Evolutionary conservation across 64 coral and sea anemone genomes (phyloP).

Genomic region (Dendronephthya gigantea): DNA sequence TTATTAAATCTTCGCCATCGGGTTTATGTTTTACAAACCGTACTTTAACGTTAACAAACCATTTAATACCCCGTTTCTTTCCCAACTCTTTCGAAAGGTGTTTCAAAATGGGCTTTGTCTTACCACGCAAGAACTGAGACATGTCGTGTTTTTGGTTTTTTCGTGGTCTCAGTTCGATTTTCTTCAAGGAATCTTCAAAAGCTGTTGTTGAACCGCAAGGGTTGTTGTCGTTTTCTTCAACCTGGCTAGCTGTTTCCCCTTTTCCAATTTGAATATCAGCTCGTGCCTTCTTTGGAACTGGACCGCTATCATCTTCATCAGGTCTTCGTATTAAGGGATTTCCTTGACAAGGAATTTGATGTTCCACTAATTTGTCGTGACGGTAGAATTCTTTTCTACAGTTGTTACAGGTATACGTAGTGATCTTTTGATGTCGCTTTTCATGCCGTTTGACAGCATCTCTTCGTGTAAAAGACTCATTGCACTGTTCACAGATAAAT

Average conservation of each 20-base stretch:
- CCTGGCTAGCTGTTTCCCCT: background rate
- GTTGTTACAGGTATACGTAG: background rate
- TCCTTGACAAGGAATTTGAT: background rate
- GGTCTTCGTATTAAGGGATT: background rate
- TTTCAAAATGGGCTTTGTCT: background rate
- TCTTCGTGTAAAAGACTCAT: background rate
- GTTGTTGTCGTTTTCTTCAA: background rate
- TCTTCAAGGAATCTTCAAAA: slow-evolving; percentile 22
- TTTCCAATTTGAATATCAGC: background rate
- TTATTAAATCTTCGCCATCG: background rate
- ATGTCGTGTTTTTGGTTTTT: slow-evolving; percentile 23
- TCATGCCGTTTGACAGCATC: background rate
- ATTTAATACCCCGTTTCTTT: slow-evolving; percentile 30
- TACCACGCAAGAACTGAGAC: background rate
- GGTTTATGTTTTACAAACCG: slow-evolving; percentile 30
- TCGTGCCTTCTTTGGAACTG: no score
- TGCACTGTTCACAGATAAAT: background rate
- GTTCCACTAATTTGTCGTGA: background rate
- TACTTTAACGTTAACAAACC: slow-evolving; percentile 19
- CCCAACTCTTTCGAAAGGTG: background rate
- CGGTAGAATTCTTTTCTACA: background rate
- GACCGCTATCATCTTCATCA: background rate
- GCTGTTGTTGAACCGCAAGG: slow-evolving; percentile 13
- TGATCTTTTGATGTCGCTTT: background rate
- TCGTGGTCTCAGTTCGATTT: background rate